phyloP scores from a whole-genome alignment of 2,888 invertebrate genomes.

The Agrilus cyanescens region DNA sequence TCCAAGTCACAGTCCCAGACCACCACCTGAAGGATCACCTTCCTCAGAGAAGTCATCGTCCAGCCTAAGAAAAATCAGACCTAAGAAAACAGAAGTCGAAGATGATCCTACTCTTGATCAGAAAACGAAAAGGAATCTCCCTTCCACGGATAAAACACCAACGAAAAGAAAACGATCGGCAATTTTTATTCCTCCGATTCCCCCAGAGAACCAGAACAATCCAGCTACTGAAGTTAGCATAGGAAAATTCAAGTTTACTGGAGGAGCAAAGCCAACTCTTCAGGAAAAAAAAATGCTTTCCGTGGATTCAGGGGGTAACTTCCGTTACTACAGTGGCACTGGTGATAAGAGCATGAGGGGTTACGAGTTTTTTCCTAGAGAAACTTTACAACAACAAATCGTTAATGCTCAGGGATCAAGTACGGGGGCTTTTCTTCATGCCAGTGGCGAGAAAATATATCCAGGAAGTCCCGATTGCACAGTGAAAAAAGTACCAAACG shows the following conservation, averaged over 20 bases:
- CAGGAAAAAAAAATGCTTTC: slow-evolving; percentile 89
- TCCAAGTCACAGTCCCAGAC: slow-evolving; percentile 24
- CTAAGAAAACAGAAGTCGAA: slow-evolving; percentile 24
- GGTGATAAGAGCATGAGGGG: slow-evolving; percentile 67
- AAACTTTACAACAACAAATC: slow-evolving; percentile 51
- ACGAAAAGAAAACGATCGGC: slow-evolving; percentile 70
- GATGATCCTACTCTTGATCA: slow-evolving; percentile 17
- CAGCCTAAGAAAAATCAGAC: slow-evolving; percentile 33
- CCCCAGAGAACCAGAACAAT: slow-evolving; percentile 59
- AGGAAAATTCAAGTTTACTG: slow-evolving; percentile 88
- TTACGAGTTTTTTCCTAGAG: slow-evolving; percentile 66
- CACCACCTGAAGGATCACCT: slow-evolving; percentile 18
- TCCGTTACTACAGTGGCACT: slow-evolving; percentile 72
- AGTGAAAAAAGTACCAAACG: slow-evolving; percentile 23
- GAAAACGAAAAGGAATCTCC: slow-evolving; percentile 33
- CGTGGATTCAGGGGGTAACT: slow-evolving; percentile 81
- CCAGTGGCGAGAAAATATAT: slow-evolving; percentile 42
- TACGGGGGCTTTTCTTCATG: slow-evolving; percentile 39
- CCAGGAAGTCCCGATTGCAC: slow-evolving; percentile 30
- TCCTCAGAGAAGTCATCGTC: slow-evolving; percentile 13
- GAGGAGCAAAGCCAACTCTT: slow-evolving; percentile 76
- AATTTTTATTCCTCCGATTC: slow-evolving; percentile 74
- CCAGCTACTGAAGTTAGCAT: slow-evolving; percentile 70
- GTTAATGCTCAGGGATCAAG: slow-evolving; percentile 41
- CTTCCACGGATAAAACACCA: slow-evolving; percentile 33